Evolutionary conservation across 2,797 vertebrate species (phyloP).

Genomic region (Pygocentrus nattereri): DNA sequence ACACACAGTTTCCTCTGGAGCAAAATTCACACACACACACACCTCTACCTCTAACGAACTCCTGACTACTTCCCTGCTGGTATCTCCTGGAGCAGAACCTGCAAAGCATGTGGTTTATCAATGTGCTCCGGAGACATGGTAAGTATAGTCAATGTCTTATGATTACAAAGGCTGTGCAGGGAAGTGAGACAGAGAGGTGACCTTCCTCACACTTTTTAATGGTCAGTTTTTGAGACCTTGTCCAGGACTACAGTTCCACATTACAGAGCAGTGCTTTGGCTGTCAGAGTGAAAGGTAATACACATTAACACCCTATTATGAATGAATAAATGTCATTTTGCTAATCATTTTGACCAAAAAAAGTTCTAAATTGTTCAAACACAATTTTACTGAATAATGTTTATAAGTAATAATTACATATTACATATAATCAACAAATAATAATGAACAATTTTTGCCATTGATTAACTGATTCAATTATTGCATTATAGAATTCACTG

Average conservation of each 20-base stretch:
- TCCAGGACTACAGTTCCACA: background rate
- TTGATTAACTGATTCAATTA: too few species aligned
- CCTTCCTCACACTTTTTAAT: background rate
- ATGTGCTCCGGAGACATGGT: constrained; percentile 5
- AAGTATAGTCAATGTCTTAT: constrained; percentile 6
- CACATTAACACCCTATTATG: too few species aligned
- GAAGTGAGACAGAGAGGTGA: background rate
- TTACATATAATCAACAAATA: too few species aligned
- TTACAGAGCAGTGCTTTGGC: background rate
- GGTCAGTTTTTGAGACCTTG: background rate
- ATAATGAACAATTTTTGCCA: too few species aligned
- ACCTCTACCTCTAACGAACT: background rate
- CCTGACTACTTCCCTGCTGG: constrained; percentile 1
- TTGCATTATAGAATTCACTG: too few species aligned
- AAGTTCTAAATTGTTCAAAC: too few species aligned
- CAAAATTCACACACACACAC: constrained; percentile 17
- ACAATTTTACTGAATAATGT: too few species aligned
- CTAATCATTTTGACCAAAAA: too few species aligned
- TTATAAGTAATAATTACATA: too few species aligned
- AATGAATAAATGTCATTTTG: too few species aligned
- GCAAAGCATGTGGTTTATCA: constrained; percentile 21
- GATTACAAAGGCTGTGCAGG: background rate
- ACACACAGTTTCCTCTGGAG: background rate
- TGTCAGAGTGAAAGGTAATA: too few species aligned
- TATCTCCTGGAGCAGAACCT: constrained; percentile 23